Evolutionary conservation across 2,113 vertebrate genomes (phyloP).

Genomic region (Nyctibius bracteatus): DNA sequence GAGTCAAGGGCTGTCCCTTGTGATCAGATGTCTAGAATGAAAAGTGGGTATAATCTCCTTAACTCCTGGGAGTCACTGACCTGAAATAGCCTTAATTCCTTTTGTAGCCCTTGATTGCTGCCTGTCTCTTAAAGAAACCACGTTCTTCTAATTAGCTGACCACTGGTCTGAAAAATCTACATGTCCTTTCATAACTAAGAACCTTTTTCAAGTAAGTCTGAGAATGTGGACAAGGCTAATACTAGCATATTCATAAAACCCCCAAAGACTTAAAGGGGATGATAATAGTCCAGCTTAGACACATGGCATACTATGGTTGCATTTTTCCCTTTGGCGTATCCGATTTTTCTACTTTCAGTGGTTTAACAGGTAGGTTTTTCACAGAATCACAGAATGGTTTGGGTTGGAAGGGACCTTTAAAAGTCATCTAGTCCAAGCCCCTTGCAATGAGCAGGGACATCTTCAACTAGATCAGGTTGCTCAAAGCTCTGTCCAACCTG

Average conservation of each 20-base stretch:
- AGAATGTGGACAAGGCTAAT: background rate
- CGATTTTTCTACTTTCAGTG: background rate
- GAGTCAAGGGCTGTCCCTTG: background rate
- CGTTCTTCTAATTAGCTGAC: background rate
- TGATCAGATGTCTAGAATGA: background rate
- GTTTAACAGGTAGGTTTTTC: background rate
- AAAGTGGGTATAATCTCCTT: background rate
- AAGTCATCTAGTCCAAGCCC: background rate
- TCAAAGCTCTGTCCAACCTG: background rate
- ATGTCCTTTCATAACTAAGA: background rate
- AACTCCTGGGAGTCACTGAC: background rate
- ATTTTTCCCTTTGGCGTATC: background rate
- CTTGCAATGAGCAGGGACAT: background rate
- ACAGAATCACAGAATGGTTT: background rate
- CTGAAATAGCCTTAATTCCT: background rate
- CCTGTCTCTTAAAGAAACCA: background rate
- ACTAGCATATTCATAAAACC: background rate
- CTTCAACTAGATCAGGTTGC: background rate
- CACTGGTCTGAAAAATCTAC: slow-evolving; percentile 10
- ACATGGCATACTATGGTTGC: background rate
- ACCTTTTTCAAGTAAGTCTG: background rate
- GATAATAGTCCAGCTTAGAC: background rate
- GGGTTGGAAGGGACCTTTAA: background rate
- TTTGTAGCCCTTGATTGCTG: background rate
- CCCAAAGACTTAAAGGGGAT: background rate